phyloP scores from a whole-genome alignment of 2,888 invertebrate species.

The Lydus trimaculatus region DNA sequence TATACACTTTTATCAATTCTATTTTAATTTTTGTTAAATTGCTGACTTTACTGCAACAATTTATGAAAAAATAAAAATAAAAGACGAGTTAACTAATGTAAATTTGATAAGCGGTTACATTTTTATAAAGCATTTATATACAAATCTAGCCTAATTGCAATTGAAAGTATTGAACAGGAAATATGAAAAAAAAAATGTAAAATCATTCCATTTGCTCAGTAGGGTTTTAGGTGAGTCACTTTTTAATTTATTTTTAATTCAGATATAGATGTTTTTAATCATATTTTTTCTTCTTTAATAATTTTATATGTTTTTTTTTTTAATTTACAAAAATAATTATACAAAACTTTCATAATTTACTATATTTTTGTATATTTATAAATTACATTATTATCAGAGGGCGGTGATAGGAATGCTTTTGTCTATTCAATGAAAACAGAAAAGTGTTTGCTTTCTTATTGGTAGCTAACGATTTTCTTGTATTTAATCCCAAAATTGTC shows the following conservation, averaged over 20 bases:
- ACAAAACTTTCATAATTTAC: slow-evolving; percentile 18
- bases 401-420: slow-evolving; percentile 30
- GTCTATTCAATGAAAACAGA: neutral
- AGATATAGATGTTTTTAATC: slow-evolving; percentile 16
- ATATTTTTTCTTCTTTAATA: slow-evolving; percentile 5
- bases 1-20: neutral
- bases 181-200: slow-evolving; percentile 12
- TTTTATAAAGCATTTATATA: slow-evolving; percentile 31
- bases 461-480: slow-evolving; percentile 23
- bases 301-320: slow-evolving; percentile 20
- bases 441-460: slow-evolving; percentile 19
- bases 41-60: neutral
- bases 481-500: slow-evolving; percentile 11
- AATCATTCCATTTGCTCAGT: slow-evolving; percentile 34
- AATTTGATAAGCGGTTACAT: slow-evolving; percentile 14
- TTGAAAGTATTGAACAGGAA: neutral
- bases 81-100: neutral
- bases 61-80: neutral
- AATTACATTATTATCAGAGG: slow-evolving; percentile 24
- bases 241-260: slow-evolving; percentile 22
- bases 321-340: slow-evolving; percentile 16
- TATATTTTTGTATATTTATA: slow-evolving; percentile 28
- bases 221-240: slow-evolving; percentile 23
- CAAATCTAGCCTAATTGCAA: slow-evolving; percentile 22
- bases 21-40: neutral